Percentiles rank a stretch among this genome's conserved stretches.
These are phyloP conservation scores for Panurus biarmicus DNA, from an alignment of 2,113 vertebrate species.

Conservation along the genomic window DNA sequence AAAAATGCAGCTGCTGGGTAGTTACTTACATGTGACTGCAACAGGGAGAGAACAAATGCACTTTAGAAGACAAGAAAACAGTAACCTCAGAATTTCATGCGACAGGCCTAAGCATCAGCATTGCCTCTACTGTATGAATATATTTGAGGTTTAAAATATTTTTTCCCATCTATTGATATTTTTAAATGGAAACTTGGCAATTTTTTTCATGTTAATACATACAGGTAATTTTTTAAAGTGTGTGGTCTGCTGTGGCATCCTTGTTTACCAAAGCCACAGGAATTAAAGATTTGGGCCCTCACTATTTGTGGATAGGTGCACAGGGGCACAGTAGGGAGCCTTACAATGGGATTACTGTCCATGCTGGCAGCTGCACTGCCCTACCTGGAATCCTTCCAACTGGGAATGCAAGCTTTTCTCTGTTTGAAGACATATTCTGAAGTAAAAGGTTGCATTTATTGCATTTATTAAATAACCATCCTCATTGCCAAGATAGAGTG, in stretches of 20 bases:
- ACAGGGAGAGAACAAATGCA: not conserved
- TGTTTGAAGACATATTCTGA: not conserved
- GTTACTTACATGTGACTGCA: not conserved
- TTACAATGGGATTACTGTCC: not conserved
- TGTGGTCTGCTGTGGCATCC: not conserved
- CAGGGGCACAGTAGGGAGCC: not conserved
- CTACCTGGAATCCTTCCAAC: not conserved
- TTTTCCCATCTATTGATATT: not conserved
- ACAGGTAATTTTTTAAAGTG: not conserved
- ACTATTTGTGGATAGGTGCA: rapidly evolving
- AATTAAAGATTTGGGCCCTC: not conserved
- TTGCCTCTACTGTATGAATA: not conserved
- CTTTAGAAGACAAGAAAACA: not conserved
- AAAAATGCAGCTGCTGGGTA: not conserved
- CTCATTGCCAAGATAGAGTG: not conserved
- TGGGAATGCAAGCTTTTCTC: not conserved
- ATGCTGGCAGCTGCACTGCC: not conserved
- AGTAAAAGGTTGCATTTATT: not conserved
- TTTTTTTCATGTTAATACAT: not conserved
- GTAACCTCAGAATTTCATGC: not conserved
- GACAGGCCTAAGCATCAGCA: not conserved
- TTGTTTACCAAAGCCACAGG: not conserved
- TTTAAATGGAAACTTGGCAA: not conserved
- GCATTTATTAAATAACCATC: not conserved
- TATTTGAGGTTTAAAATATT: not conserved